Conservation (phyloP, 1,140 invertebrate species). For the Yoshiicerus persimilis region DNA sequence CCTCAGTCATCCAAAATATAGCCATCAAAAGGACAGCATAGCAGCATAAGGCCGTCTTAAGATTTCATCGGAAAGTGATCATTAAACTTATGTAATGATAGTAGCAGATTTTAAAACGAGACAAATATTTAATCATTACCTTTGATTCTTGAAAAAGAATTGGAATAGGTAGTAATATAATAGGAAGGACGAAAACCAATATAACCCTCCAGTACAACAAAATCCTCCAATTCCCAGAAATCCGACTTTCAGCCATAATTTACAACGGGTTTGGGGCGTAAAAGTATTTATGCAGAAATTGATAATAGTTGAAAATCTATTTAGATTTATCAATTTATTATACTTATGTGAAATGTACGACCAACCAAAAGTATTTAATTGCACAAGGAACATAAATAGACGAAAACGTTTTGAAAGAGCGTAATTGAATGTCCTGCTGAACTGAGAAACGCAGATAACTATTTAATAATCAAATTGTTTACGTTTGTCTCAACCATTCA, state of each 20-base stretch:
- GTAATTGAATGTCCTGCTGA: too few relatives aligned
- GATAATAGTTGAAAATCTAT: not conserved
- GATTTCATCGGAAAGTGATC: not conserved
- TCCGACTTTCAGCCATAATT: not conserved
- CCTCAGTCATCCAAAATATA: slow-evolving; percentile 61
- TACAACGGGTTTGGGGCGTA: not conserved
- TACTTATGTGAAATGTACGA: too few relatives aligned
- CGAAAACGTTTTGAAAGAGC: too few relatives aligned
- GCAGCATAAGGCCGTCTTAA: slow-evolving; percentile 54
- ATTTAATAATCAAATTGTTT: too few relatives aligned
- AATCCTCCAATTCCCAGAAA: not conserved
- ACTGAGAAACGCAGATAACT: too few relatives aligned
- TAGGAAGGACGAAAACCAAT: not conserved
- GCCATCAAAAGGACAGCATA: slow-evolving; percentile 59
- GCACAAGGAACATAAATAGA: too few relatives aligned
- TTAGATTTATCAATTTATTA: too few relatives aligned
- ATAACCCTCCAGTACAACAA: not conserved
- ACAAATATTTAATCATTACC: not conserved
- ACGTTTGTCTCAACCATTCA: too few relatives aligned
- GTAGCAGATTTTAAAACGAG: not conserved
- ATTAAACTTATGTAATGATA: not conserved
- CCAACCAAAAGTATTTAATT: too few relatives aligned
- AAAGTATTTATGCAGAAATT: not conserved
- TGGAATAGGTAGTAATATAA: not conserved
- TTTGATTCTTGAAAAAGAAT: not conserved